Base-by-base conservation (phyloP, 2,797 vertebrate species). In the Melanotaenia parkinsoni region DNA sequence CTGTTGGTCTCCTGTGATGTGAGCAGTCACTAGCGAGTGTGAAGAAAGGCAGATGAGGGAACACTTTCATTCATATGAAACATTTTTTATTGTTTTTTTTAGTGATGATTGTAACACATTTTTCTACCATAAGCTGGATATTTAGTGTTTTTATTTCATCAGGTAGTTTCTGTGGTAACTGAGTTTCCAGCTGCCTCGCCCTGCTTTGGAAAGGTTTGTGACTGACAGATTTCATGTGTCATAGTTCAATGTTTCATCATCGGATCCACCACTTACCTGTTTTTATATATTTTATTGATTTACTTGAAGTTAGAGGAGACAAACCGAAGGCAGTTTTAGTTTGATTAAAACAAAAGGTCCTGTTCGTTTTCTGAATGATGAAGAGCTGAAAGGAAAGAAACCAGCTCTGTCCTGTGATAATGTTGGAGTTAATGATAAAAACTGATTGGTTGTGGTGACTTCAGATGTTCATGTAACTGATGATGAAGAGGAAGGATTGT, bases 1-100 rank as follows among this genome's bases (percentile, higher is more conserved):
- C 43, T 20, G 12, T 53, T 26, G 22, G 24, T 12, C 51, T 7
- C 51, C 51, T n/a, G 38, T 33, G 1, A 18, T 30, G n/a, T 22
- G 2, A 22, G 47, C n/a, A 1, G 6, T n/a, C 45, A 8, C 16
- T 45, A 45, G 47, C 9, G n/a, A 50, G 47, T 50, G n/a, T 11
- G n/a, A 22, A 22, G 63, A 79, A 77, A 75, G 74, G 53, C 58
- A 63, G 63, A 85, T 77, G 63, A 86, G 79, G 79, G 79, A 86
- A 71, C 35, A 37, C 0, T 35, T 72, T 77, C 72, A 78, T 76
- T 28, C 63, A 67, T 22, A 22, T 50, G 9, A 50, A 50, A 10
- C 40, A 13, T 68, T 80, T 22, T 53, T 45, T 47, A 43, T 43
- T 43, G 7, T 33, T 5, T 20, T n/a, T n/a, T 47, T 8, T n/a